Evolutionary conservation across 2,113 vertebrate species (phyloP).

Genomic region (Sylvicapra grimmia): DNA sequence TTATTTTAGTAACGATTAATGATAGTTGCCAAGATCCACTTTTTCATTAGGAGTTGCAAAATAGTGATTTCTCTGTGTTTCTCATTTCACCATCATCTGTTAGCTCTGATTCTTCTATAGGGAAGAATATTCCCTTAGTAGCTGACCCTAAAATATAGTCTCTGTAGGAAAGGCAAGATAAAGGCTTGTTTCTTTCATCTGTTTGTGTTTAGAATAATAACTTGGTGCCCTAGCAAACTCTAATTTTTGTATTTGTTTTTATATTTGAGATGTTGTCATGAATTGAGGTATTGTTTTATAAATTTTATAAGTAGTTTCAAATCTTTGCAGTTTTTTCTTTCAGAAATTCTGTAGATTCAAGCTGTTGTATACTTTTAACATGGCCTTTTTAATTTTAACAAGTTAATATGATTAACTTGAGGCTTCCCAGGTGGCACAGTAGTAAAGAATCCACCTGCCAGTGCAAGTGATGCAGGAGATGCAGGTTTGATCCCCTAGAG

Average conservation of each 20-base stretch:
- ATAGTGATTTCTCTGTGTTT: not conserved
- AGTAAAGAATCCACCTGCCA: not conserved
- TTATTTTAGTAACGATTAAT: not conserved
- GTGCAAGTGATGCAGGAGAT: not conserved
- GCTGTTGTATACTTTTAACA: not conserved
- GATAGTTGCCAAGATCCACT: not conserved
- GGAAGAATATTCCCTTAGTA: not conserved
- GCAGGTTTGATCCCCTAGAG: not conserved
- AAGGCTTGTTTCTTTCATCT: not conserved
- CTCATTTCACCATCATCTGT: not conserved
- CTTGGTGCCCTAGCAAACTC: not conserved
- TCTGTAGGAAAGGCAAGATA: not conserved
- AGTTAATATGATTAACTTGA: not conserved
- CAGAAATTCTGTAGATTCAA: not conserved
- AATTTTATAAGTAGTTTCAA: not conserved
- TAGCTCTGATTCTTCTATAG: not conserved
- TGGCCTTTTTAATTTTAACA: not conserved
- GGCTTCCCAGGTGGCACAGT: not conserved
- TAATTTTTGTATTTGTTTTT: slow-evolving; percentile 8
- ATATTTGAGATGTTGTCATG: not conserved
- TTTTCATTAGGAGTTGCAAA: not conserved
- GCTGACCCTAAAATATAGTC: not conserved
- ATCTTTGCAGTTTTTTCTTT: too few relatives aligned
- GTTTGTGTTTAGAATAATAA: not conserved
- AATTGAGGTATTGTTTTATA: not conserved